Conservation (phyloP, 2,888 invertebrate genomes). For the Mesodorylaimus sp. region DNA sequence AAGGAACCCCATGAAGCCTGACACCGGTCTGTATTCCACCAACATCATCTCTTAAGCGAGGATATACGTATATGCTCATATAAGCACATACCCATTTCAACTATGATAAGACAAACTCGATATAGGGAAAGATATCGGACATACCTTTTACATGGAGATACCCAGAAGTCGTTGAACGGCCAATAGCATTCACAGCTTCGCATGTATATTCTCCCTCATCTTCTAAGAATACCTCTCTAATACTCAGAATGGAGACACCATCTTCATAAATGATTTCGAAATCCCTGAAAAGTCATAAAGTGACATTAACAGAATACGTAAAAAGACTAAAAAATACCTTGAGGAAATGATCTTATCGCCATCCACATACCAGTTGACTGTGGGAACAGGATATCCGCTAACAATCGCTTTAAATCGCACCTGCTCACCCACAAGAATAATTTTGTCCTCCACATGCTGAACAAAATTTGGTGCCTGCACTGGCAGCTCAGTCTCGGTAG, state of each 20-base stretch:
- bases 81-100: too few species aligned
- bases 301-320: not conserved
- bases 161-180: constrained; percentile 49
- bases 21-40: too few species aligned
- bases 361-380: constrained; percentile 28
- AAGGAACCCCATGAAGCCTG: too few species aligned
- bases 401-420: constrained; percentile 28
- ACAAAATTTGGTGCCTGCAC: constrained; percentile 7
- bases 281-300: constrained; percentile 14
- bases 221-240: constrained; percentile 67
- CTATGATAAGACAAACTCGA: too few species aligned
- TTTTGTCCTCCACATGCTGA: not conserved
- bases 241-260: constrained; percentile 58
- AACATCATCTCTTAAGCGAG: too few species aligned
- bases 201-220: constrained; percentile 71
- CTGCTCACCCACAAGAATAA: constrained; percentile 12
- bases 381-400: constrained; percentile 29
- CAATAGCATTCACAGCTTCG: constrained; percentile 58
- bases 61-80: too few species aligned
- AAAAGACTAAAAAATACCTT: constrained; percentile 11
- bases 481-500: not conserved
- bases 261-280: constrained; percentile 26
- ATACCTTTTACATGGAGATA: constrained; percentile 14
- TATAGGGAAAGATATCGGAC: too few species aligned
- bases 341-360: constrained; percentile 21